Base-by-base conservation (phyloP, 2,888 invertebrate species). In the Glaucopsyche alexis region DNA sequence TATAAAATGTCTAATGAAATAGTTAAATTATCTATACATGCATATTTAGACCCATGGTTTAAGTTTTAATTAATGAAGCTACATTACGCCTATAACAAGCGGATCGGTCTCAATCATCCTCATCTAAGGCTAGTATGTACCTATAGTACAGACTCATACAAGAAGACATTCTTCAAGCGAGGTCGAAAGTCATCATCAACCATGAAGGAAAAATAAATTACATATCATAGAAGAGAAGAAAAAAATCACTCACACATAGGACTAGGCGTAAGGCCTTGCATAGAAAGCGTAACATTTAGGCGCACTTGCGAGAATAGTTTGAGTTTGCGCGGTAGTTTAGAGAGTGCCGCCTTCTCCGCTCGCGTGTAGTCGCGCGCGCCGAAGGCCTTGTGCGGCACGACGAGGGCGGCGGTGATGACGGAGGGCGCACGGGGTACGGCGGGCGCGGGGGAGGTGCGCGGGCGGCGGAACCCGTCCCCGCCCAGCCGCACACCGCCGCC, bases 361-460 rank as follows among this genome's bases (percentile, higher is more conserved):
- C 95, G 95, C 74, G 94, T 95, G 86, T 96, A 96, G 83, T 96
- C 96, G 74, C 96, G 93, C 75, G 94, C 94, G 77, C 96, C 96
- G 85, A 96, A 97, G 78, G 95, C 94, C 83, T 96, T 96, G 84
- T 96, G 95, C 11, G 97, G 96, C 80, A 96, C 95, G 78, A 96
- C 95, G 84, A 96, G 94, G 66, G 96, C 96, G 79, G 96, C 95
- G 85, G 91, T 90, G 83, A 93, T 90, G 82, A 95, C 92, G 69
- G 94, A 90, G 74, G 92, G 93, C 52, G 86, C 85, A 71, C 91
- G 90, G 7, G 92, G 92, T 60, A 88, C 87, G 19, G 90, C 88
- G 72, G 92, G 91, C 72, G 90, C 90, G 75, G 92, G 89, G 2
- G 92, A 91, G 29, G 91, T 90, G 78, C 91, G 90, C 78, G 87